Conservation (phyloP, 35 echinoderm and acorn worm species). For the Holothuria glaberrima region DNA sequence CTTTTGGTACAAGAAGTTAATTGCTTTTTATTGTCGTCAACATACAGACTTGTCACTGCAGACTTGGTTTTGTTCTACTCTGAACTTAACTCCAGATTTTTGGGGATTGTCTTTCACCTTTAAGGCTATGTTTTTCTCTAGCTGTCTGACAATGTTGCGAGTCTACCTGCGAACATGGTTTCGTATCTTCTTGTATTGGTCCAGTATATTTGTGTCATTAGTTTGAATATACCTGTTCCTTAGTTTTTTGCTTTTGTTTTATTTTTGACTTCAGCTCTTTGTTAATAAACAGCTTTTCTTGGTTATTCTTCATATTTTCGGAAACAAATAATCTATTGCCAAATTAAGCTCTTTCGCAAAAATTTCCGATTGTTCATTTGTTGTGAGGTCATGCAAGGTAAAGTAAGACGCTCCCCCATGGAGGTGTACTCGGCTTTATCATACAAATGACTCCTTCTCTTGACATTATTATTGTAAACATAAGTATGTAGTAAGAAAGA, state of each 20-base stretch:
- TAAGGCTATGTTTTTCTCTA: not conserved
- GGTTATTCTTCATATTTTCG: not conserved
- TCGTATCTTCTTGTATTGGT: constrained; percentile 16
- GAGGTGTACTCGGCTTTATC: not conserved
- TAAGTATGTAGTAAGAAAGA: not conserved
- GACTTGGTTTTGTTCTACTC: not conserved
- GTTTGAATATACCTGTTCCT: constrained; percentile 3
- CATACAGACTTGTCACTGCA: not conserved
- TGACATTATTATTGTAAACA: not conserved
- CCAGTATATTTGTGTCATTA: constrained; percentile 32
- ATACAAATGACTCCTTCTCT: not conserved
- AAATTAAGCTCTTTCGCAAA: constrained; percentile 4
- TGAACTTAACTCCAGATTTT: constrained; percentile 7
- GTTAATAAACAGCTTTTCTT: not conserved
- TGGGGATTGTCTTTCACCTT: constrained; percentile 12
- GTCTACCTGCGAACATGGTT: constrained; percentile 8
- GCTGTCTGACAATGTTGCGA: not conserved
- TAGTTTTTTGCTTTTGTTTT: constrained; percentile 16
- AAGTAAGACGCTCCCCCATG: not conserved
- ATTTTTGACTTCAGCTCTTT: too few relatives aligned
- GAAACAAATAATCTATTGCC: not conserved
- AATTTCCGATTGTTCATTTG: constrained; percentile 12
- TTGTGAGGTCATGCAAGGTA: not conserved
- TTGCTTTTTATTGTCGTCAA: not conserved
- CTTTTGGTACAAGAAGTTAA: too few relatives aligned